These are phyloP conservation scores for Nebria salina DNA, from an alignment of 2,888 invertebrate species.

Conservation along the genomic window DNA sequence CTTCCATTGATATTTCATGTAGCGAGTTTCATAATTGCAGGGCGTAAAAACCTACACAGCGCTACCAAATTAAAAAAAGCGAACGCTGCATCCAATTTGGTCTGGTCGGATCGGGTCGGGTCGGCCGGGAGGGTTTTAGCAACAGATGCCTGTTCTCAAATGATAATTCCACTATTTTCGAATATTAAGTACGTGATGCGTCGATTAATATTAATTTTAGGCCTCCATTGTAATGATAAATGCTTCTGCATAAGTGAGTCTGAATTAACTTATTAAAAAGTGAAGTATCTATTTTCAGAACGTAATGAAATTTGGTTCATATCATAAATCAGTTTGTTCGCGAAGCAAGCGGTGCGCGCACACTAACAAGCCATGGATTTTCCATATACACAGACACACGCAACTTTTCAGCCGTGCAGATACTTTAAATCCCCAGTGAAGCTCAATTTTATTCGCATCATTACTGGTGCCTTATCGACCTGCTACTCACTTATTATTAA, in stretches of 20 bases:
- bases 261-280: neutral
- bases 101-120: too few species aligned
- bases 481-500: too few species aligned
- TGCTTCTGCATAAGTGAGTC: neutral
- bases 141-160: neutral
- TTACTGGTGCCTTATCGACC: conserved; percentile 10
- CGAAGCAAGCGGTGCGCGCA: neutral
- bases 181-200: neutral
- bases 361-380: neutral
- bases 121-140: too few species aligned
- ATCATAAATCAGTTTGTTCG: conserved; percentile 4
- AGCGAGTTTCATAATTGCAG: too few species aligned
- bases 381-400: neutral
- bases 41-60: too few species aligned
- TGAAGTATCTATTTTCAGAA: conserved; percentile 4
- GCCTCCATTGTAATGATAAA: neutral
- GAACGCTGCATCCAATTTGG: too few species aligned
- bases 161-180: neutral
- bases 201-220: neutral
- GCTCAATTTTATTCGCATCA: conserved; percentile 34
- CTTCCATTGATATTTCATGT: too few species aligned
- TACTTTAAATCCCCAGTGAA: conserved; percentile 25
- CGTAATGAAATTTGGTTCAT: conserved; percentile 18
- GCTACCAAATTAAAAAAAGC: too few species aligned
- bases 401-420: neutral